A percentile compares a stretch with the other conserved stretches of the same genome.
phyloP scores from a whole-genome alignment of 2,888 invertebrate species.

The Eupeodes luniger region DNA sequence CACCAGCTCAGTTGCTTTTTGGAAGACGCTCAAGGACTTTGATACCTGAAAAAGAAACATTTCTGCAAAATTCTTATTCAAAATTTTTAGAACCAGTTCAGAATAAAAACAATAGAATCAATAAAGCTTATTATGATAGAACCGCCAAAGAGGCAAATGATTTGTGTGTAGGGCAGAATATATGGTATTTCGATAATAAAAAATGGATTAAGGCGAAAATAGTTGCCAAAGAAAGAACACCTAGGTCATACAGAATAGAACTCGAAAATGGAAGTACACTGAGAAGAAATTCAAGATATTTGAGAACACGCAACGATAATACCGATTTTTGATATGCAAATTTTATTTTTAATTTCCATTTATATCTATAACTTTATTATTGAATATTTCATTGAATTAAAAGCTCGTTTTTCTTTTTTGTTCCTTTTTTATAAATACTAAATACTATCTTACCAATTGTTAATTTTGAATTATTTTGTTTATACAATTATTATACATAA shows the following conservation, averaged over 20 bases:
- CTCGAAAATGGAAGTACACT: neutral
- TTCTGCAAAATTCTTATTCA: neutral
- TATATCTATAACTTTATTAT: no score
- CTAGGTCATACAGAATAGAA: constrained; percentile 9
- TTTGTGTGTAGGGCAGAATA: accelerated
- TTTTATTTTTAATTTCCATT: neutral
- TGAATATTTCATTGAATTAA: no score
- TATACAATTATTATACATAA: no score
- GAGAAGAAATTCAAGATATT: constrained; percentile 1
- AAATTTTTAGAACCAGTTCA: neutral
- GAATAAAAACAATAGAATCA: constrained; percentile 2
- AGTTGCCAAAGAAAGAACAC: neutral
- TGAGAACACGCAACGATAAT: constrained; percentile 1
- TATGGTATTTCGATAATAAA: neutral
- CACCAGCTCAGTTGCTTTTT: no score
- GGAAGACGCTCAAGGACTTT: no score
- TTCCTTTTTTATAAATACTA: no score
- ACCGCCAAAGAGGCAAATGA: accelerated
- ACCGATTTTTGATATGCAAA: neutral
- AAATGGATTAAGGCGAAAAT: neutral
- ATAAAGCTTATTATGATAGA: constrained; percentile 17
- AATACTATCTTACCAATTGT: no score
- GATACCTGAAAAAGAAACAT: no score
- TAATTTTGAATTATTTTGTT: no score
- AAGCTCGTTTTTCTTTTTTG: no score